Evolutionary conservation across 2,888 invertebrate species (phyloP).

Genomic region (Diarsia mendica): DNA sequence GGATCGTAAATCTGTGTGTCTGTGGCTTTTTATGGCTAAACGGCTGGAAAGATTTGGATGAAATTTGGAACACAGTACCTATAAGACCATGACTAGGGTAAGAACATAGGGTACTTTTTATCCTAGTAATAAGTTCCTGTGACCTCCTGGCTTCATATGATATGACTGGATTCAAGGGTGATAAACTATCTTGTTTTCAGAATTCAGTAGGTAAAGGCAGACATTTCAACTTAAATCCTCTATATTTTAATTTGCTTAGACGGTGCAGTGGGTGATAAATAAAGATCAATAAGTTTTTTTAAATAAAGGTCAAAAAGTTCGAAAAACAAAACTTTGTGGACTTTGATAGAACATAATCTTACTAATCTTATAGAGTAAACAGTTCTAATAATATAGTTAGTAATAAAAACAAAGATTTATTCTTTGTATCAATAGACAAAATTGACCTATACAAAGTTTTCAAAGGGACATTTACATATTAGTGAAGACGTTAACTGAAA

Average conservation of each 20-base stretch:
- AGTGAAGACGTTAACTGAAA: neutral
- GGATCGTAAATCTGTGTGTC: neutral
- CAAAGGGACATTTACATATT: neutral
- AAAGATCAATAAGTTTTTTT: neutral
- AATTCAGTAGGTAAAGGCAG: neutral
- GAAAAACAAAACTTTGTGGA: neutral
- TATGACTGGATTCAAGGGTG: neutral
- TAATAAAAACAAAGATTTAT: neutral
- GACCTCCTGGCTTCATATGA: neutral
- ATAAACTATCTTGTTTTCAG: too few species aligned
- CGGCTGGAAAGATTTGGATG: neutral
- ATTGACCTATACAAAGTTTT: neutral
- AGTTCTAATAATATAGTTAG: neutral
- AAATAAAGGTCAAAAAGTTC: neutral
- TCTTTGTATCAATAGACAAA: neutral
- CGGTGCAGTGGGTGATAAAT: neutral
- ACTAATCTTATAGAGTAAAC: neutral
- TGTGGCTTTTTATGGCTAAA: neutral
- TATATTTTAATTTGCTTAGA: neutral
- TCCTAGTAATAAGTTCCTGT: neutral
- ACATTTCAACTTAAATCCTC: neutral
- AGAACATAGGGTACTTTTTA: neutral
- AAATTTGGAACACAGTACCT: neutral
- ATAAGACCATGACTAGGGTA: neutral
- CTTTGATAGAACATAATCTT: neutral